A percentile compares a stretch with the other conserved stretches of the same genome.
These are phyloP conservation scores for Bilobella aurantiaca DNA, from an alignment of 1,140 invertebrate species.

Conservation along the genomic window DNA sequence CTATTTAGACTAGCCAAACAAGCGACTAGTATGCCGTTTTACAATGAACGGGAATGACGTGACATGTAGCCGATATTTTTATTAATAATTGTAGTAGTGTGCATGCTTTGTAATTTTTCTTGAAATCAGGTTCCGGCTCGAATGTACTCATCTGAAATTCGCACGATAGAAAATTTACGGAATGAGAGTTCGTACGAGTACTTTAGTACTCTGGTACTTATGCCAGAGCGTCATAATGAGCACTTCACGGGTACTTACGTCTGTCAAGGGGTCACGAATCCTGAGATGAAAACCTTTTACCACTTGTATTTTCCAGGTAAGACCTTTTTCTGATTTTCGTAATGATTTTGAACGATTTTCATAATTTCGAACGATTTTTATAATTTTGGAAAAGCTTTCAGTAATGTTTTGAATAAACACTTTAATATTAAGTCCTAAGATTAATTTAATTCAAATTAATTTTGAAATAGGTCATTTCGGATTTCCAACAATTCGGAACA, in stretches of 20 bases:
- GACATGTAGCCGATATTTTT: no score
- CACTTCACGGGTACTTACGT: constrained; percentile 30
- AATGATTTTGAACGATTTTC: neutral
- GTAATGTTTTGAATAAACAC: no score
- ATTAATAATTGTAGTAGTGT: no score
- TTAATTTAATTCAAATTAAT: no score
- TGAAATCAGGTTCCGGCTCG: constrained; percentile 26
- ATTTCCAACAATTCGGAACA: constrained; percentile 23
- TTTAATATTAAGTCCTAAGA: no score
- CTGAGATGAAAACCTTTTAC: constrained; percentile 12
- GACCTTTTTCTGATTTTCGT: neutral
- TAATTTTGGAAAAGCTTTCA: no score
- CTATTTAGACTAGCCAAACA: no score
- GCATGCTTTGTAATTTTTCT: neutral
- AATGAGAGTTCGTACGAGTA: constrained; percentile 21
- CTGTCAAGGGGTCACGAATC: constrained; percentile 20
- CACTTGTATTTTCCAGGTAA: constrained; percentile 29
- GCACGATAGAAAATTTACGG: constrained; percentile 15
- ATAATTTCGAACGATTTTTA: neutral
- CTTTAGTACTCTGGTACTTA: constrained; percentile 27
- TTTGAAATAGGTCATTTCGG: constrained; percentile 30
- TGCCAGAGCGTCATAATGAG: constrained; percentile 33
- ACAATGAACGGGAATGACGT: no score
- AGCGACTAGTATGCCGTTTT: no score
- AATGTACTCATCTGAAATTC: constrained; percentile 23